phyloP scores from a whole-genome alignment of 2,113 vertebrate genomes.

The Python bivittatus region DNA sequence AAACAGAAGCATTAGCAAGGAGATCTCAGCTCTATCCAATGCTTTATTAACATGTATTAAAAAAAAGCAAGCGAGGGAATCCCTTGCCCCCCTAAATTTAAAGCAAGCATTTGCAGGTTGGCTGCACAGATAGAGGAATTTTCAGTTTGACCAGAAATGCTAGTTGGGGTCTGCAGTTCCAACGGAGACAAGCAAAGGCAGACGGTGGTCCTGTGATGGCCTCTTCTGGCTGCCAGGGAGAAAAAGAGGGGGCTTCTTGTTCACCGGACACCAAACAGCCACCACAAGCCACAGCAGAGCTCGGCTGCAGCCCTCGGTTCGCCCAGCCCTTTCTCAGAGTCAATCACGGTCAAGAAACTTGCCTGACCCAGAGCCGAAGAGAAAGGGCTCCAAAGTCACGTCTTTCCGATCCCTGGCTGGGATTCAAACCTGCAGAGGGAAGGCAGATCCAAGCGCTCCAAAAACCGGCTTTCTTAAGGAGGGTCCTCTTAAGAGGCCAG shows the following conservation, averaged over 20 bases:
- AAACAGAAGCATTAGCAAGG: too few relatives aligned
- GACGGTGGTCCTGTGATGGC: too few relatives aligned
- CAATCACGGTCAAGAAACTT: slow-evolving; percentile 41
- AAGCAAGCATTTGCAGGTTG: background rate
- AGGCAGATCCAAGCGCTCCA: slow-evolving; percentile 10
- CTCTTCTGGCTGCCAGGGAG: background rate
- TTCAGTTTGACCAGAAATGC: background rate
- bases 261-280: too few relatives aligned
- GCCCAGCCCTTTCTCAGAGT: slow-evolving; percentile 20
- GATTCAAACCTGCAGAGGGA: slow-evolving; percentile 39
- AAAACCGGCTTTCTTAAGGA: slow-evolving; percentile 41
- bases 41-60: background rate
- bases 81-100: background rate
- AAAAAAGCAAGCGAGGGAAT: background rate
- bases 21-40: background rate
- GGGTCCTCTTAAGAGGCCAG: slow-evolving; percentile 19
- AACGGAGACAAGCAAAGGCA: background rate
- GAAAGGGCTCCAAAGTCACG: background rate
- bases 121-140: background rate
- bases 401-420: slow-evolving; percentile 36
- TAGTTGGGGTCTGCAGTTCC: background rate
- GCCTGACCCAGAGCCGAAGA: slow-evolving; percentile 37
- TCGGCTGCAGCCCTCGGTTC: background rate
- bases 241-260: background rate
- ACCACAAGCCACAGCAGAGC: background rate